Evolutionary conservation across 2,888 invertebrate species (phyloP), one percentile per base, ranked within the genome.

Genomic region (Heliconius ethilla): DNA sequence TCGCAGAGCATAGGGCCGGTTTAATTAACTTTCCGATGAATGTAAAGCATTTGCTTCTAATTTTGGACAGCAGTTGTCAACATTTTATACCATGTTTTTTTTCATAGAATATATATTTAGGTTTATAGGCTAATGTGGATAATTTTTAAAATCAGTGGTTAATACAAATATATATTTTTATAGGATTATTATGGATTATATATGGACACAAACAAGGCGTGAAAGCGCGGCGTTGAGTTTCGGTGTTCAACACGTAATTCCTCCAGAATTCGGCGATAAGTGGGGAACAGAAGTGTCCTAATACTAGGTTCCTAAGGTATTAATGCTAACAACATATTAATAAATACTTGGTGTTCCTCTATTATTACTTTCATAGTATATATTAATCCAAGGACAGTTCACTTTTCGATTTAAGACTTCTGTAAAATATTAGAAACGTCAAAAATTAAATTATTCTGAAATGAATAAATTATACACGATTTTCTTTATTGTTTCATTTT

Each of bases 11-110:
- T 87, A 83, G 91, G 92, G 90, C 83, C 88, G 91, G 87, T 91
- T 93, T 92, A 92, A 94, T 93, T 93, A 93, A 92, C 91, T 93
- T 92, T 90, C 89, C 91, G 89, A 92, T 92, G 91, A 92, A 91
- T 92, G 89, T 89, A 90, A 45, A 85, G 89, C 90, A 89, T 90
- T 91, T 90, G 90, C 90, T 88, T 92, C 88, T 87, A 90, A 90
- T 90, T 90, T 90, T 86, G 85, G 80, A 78, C 89, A 87, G 87
- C 82, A 83, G 80, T 90, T 77, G 80, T 76, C 82, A 93, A 92
- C 93, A 85, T 89, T 91, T 79, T 75, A 69, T 29, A 78, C 51
- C 9, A 59, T 66, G 37, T 51, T 33, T 65, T 45, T 70, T 40
- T 51, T 27, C 33, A 27, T 55, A 55, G 29, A 29, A 51, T 70